A percentile compares a stretch with the other conserved stretches of the same genome.
Conservation (phyloP, 1,140 invertebrate genomes). For the Pemphigus obesinymphae region DNA sequence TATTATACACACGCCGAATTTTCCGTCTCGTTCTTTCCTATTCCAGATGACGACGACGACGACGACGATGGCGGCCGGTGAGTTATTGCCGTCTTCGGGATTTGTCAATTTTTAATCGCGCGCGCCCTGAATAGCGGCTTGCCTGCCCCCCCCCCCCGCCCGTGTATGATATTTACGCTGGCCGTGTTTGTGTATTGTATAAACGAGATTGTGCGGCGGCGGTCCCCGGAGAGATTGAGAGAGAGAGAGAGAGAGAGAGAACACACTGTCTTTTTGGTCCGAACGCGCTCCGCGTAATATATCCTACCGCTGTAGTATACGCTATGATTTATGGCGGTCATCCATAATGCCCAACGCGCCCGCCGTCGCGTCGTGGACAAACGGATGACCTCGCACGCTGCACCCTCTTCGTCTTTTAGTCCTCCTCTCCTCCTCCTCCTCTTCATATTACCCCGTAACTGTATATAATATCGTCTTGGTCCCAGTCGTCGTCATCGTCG, state of each 20-base stretch:
- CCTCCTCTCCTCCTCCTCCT: background rate
- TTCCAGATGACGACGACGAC: background rate
- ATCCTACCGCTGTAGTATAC: background rate
- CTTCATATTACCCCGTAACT: too few relatives aligned
- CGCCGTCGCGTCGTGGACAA: constrained; percentile 1
- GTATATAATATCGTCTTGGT: too few relatives aligned
- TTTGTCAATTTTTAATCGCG: constrained; percentile 42
- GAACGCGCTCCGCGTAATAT: background rate
- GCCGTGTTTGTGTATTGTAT: background rate
- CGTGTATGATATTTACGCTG: background rate
- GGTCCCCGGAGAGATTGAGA: background rate
- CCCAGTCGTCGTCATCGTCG: too few relatives aligned
- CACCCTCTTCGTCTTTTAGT: background rate
- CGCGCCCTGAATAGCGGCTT: too few relatives aligned
- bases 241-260: background rate
- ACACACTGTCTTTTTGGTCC: background rate
- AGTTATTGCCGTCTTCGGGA: constrained; percentile 41
- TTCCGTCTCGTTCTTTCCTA: background rate
- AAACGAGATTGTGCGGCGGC: constrained; percentile 20
- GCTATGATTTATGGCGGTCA: constrained; percentile 38
- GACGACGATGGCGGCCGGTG: background rate
- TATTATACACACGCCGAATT: background rate
- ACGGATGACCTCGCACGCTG: constrained; percentile 30
- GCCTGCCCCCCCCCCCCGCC: too few relatives aligned
- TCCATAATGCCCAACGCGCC: constrained; percentile 13